Percentiles rank a stretch among this genome's conserved stretches.
phyloP scores from a whole-genome alignment of 1,140 invertebrate genomes.

The Sarcophaga bullata region DNA sequence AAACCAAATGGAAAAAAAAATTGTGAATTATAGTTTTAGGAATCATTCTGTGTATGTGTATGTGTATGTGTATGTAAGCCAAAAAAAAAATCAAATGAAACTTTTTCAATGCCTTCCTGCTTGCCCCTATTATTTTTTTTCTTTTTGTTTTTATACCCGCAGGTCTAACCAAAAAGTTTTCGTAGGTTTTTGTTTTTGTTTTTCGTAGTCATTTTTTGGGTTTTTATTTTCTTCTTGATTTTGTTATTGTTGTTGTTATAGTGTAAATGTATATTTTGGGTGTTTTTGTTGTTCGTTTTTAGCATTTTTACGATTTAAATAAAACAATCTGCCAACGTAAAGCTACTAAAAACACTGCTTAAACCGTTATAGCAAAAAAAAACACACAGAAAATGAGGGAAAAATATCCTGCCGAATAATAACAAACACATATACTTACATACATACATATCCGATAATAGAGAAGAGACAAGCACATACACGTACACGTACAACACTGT shows the following conservation, averaged over 20 bases:
- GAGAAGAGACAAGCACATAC: not conserved
- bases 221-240: too few relatives aligned
- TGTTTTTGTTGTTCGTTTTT: not conserved
- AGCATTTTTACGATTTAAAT: conserved; percentile 13
- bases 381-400: too few relatives aligned
- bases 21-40: not conserved
- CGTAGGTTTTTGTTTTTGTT: not conserved
- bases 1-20: not conserved
- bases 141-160: not conserved
- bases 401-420: not conserved
- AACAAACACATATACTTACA: not conserved
- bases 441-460: not conserved
- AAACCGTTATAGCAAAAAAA: not conserved
- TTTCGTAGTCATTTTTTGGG: too few relatives aligned
- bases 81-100: conserved; percentile 1
- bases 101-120: not conserved
- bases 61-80: not conserved
- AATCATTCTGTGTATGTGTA: not conserved
- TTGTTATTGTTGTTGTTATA: not conserved
- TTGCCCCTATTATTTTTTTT: not conserved
- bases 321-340: conserved; percentile 24
- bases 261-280: not conserved
- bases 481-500: not conserved
- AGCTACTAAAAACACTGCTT: conserved; percentile 24
- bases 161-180: conserved; percentile 6